Base-by-base conservation (phyloP, 2,797 vertebrate genomes). In the Erethizon dorsatum region DNA sequence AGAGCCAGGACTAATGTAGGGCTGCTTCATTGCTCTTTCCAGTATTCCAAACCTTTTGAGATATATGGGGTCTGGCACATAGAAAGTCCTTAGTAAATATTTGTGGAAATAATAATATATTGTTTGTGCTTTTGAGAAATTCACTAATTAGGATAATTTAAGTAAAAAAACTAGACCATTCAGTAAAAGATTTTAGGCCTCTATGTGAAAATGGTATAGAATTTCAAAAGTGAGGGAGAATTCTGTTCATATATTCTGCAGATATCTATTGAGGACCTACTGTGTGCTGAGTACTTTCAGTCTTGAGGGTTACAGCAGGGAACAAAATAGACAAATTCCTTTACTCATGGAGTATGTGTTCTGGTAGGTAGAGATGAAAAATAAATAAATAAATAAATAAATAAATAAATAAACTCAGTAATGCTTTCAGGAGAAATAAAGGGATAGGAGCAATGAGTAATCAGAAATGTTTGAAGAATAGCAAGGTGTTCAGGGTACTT, bases 71-170 rank as follows among this genome's bases (percentile, higher is more conserved):
- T 69, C 79, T 94, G 88, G 31, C 61, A 83, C 37, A 78, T 56
- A 85, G 37, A 65, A 78, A 52, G 26, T 24, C 56, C 33, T 89
- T 88, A 65, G 59, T 56, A 88, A 88, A 41, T 94, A 83, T 82
- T 61, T 88, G 75, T 95, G 73, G 71, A 92, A 87, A 52, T 57
- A 71, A n/a, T 96, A 69, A 63, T 90, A 50, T 18, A 10, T 96
- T 31, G n/a, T 91, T 90, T 97, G 82, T 92, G 57, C 75, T 73
- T 86, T 89, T 47, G 57, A 87, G 65, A 96, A 96, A 88, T 78
- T 90, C 59, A 85, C 54, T 65, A 6, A 41, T 88, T 79, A 54
- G 69, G 6, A 6, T 88, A 80, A 96, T 88, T 90, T 84, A 84
- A 90, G 65, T 4, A 59, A 73, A 41, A 69, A 90, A 61, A 37